Evolutionary conservation across 2,113 vertebrate species (phyloP), one percentile per base, ranked within the genome.

Genomic region (Sporophila hypoxantha): DNA sequence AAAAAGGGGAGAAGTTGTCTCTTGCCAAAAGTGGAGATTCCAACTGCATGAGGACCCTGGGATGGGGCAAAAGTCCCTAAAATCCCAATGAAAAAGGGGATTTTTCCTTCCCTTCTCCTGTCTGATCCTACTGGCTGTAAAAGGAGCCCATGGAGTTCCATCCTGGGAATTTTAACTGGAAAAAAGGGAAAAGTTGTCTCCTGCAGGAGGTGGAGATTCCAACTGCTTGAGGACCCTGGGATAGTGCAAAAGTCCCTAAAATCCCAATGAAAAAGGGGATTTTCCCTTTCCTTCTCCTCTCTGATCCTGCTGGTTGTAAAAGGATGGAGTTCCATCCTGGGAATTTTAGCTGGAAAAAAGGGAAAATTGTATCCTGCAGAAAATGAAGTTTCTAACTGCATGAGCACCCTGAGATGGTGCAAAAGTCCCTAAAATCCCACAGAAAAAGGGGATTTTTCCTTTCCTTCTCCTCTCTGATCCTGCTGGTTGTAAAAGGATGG

Each of bases 341-440:
- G 13, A 34, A 47, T 59, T 74, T 36, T 4, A 30, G 1, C n/a
- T 47, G 70, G 53, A 25, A 37, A 59, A 74, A 57, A 4, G 19
- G 26, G 15, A 11, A 30, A 2, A 59, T 22, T 44, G 2, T 30
- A 9, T 47, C 15, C 19, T 30, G 42, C 26, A 20, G 42, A 7
- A n/a, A 4, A 5, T 26, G 32, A 27, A 44, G 36, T 27, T 10
- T 41, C 36, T 3, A 5, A 1, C 10, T 14, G 18, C 18, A 0
- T 1, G 10, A 29, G 0, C 5, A 5, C 30, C 11, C 53, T 11
- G 55, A 41, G 41, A 1, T 37, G 9, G 25, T 6, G 17, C 8
- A 60, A 39, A 60, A 60, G 26, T 29, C 30, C 29, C 59, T 39
- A 14, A 61, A 62, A 32, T 22, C 14, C 37, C 14, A 18, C 6